Conservation (phyloP, 2,113 vertebrate genomes). For the Xenopus borealis region DNA sequence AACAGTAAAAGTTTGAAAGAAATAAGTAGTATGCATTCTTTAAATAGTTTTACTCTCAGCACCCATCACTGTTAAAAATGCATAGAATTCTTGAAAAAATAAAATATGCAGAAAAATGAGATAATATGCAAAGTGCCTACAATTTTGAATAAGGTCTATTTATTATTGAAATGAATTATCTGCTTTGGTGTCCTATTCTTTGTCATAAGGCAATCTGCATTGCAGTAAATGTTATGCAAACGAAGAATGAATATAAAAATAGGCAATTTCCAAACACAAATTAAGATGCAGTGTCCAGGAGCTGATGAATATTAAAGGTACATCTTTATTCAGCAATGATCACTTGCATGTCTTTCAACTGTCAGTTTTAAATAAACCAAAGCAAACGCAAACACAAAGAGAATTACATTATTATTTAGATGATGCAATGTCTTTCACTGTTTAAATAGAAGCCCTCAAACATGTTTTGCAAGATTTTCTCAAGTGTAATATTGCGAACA, state of each 20-base stretch:
- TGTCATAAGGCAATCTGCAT: constrained; percentile 49
- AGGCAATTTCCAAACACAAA: constrained; percentile 59
- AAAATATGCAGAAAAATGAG: not conserved
- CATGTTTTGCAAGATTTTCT: not conserved
- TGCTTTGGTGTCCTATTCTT: constrained; percentile 16
- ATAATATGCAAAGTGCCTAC: not conserved
- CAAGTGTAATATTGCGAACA: no score
- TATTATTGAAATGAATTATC: constrained; percentile 5
- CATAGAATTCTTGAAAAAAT: not conserved
- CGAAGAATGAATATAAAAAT: constrained; percentile 58
- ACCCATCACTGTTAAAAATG: not conserved
- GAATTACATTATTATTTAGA: not conserved
- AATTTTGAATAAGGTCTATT: not conserved
- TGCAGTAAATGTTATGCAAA: constrained; percentile 57
- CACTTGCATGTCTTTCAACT: constrained; percentile 52
- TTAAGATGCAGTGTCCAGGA: constrained; percentile 58
- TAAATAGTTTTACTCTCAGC: not conserved
- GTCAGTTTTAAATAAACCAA: constrained; percentile 38
- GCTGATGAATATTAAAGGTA: constrained; percentile 59
- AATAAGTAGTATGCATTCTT: not conserved
- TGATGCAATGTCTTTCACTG: not conserved
- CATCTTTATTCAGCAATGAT: constrained; percentile 41
- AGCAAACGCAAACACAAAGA: constrained; percentile 30
- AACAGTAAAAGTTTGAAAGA: not conserved
- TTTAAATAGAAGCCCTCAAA: not conserved